These are phyloP conservation scores for Orycteropus afer DNA, from an alignment of 2,113 vertebrate genomes.

Conservation along the genomic window DNA sequence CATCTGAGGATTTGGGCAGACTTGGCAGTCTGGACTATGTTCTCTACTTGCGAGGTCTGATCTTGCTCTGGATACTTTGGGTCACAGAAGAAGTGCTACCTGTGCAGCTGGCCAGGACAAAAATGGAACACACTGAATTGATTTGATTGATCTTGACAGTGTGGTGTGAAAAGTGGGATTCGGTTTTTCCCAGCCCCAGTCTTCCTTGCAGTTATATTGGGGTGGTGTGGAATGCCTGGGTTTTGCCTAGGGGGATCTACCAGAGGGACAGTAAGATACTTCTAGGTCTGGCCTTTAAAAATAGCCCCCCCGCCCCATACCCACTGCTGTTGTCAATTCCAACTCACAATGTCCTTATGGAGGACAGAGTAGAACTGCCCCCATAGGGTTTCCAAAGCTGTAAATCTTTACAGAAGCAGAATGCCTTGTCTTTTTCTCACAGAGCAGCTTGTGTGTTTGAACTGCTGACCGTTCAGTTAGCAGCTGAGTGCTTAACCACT, in stretches of 20 bases:
- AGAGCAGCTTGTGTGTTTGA: background rate
- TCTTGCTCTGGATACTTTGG: background rate
- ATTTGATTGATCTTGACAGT: too few relatives aligned
- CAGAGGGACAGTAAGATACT: fast-evolving
- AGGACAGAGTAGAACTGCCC: too few relatives aligned
- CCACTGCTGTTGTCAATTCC: background rate
- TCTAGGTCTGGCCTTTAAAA: background rate
- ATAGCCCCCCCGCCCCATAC: too few relatives aligned
- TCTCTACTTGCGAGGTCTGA: too few relatives aligned
- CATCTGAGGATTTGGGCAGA: too few relatives aligned
- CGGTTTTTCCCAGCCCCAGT: background rate
- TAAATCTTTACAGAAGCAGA: too few relatives aligned
- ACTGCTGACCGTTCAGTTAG: too few relatives aligned
- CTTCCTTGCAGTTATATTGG: background rate
- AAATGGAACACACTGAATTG: too few relatives aligned
- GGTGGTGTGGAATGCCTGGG: background rate
- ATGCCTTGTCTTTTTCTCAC: background rate
- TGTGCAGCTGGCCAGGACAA: background rate
- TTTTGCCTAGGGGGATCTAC: background rate
- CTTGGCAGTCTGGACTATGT: too few relatives aligned
- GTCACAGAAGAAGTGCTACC: background rate
- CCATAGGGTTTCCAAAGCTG: too few relatives aligned
- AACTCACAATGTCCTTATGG: too few relatives aligned
- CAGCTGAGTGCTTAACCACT: background rate
- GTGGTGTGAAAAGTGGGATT: too few relatives aligned